Conservation (phyloP, 2,113 vertebrate species). For the Alouatta palliata region DNA sequence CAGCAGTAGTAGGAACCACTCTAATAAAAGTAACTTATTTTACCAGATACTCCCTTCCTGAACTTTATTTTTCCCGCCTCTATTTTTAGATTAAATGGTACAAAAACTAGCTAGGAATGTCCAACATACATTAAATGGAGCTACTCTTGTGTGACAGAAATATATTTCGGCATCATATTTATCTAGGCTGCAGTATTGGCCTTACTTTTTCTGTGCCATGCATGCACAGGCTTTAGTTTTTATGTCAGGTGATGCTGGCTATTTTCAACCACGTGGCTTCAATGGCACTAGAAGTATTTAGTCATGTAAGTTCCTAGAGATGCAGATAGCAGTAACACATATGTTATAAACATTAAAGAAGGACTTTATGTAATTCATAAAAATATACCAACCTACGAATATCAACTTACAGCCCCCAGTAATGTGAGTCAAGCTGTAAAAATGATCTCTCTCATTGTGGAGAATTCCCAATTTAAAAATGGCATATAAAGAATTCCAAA, state of each 20-base stretch:
- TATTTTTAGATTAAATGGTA: constrained; percentile 28
- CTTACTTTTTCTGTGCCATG: neutral
- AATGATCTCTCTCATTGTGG: constrained; percentile 72
- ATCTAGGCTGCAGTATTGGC: neutral
- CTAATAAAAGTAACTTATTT: constrained; percentile 17
- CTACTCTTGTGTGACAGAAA: neutral
- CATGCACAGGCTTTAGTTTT: neutral
- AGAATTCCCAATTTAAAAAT: constrained; percentile 75
- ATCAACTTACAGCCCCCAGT: constrained; percentile 68
- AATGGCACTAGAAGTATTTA: constrained; percentile 68
- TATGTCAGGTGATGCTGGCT: neutral
- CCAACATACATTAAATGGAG: neutral
- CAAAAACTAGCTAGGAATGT: constrained; percentile 30
- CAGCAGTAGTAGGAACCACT: neutral
- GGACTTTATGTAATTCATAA: constrained; percentile 77
- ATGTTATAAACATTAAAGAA: constrained; percentile 60
- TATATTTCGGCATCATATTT: neutral
- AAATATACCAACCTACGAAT: constrained; percentile 73
- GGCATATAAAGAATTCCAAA: constrained; percentile 65
- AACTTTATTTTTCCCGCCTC: neutral
- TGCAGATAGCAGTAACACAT: constrained; percentile 60
- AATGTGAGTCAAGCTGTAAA: constrained; percentile 75
- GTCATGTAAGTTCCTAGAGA: constrained; percentile 43
- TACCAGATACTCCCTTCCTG: neutral
- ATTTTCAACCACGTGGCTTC: neutral